These are phyloP conservation scores for Apistogramma diplotaenia DNA, from an alignment of 2,113 vertebrate species.

Conservation along the genomic window DNA sequence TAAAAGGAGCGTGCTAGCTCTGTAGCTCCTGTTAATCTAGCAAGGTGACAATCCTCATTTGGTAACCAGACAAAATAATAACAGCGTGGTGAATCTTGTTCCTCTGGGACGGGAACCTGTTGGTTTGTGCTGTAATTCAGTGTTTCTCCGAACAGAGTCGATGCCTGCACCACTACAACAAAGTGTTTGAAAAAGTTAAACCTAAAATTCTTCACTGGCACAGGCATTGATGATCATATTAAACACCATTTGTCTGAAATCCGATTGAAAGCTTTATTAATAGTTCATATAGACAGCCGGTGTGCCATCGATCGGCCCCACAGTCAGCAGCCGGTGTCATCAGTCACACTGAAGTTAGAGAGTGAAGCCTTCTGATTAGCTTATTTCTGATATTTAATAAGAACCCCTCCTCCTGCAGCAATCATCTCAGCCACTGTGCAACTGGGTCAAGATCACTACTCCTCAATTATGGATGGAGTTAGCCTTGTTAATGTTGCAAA, in stretches of 20 bases:
- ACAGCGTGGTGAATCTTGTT: not conserved
- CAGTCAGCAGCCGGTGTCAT: not conserved
- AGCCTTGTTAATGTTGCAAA: conserved; percentile 18
- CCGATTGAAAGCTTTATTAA: not conserved
- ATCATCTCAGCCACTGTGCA: conserved; percentile 13
- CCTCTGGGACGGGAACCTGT: not conserved
- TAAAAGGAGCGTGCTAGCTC: not conserved
- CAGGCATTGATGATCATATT: not conserved
- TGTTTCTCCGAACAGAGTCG: not conserved
- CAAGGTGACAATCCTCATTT: not conserved
- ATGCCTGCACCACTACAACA: not conserved
- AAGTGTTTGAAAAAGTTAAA: not conserved
- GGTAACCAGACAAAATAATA: not conserved
- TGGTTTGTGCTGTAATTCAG: not conserved
- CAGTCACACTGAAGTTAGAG: conserved; percentile 11
- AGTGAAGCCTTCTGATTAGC: conserved; percentile 8
- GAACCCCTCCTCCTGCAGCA: not conserved
- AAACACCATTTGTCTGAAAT: not conserved
- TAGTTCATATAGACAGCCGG: not conserved
- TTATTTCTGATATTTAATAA: conserved; percentile 17
- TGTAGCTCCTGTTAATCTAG: rapidly evolving
- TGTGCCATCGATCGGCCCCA: not conserved
- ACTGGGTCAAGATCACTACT: conserved; percentile 37
- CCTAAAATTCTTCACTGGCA: rapidly evolving
- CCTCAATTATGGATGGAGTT: conserved; percentile 23